Base-by-base conservation (phyloP, 2,113 vertebrate species). In the Siniperca knerii region DNA sequence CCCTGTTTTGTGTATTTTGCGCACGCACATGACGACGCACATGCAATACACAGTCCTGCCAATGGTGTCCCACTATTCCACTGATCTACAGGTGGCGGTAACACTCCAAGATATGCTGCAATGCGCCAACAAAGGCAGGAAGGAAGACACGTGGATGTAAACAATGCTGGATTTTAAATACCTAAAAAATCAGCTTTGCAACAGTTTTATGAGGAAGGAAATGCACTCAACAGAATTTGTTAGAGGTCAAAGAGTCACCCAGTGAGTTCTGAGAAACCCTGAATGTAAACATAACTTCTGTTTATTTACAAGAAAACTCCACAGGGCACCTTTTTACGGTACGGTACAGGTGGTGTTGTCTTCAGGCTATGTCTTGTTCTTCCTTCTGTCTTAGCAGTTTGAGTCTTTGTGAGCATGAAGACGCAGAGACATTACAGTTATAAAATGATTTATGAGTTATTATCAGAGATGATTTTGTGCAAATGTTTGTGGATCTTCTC, bases 401-500 rank as follows among this genome's bases (percentile, higher is more conserved):
- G 25, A 57, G 20, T 61, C n/a, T 44, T 65, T 46, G 6, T 21
- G n/a, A 42, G 10, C 37, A 48, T 35, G 29, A 61, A 35, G 18
- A 58, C 37, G 20, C n/a, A 42, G 35, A 54, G 33, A 16, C 18
- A 23, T 54, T 9, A 10, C 2, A 1, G 58, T 44, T 33, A 33
- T 8, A 58, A 60, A n/a, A 25, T 20, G 3, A 35, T 69, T 42
- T 70, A 2, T 54, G 29, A 37, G 16, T 66, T 66, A 33, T 55
- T 72, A 21, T 72, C 29, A 21, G 60, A 61, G 21, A 55, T 20
- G 13, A 64, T 46, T 62, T 68, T 71, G 16, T 29, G 29, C 16
- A 66, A 83, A 85, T 52, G 58, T 83, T 75, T 68, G 68, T 58
- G 62, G 29, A n/a, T 48, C 66, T 33, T 50, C 44, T 42, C 29